Evolutionary conservation across 2,113 vertebrate genomes (phyloP).

Genomic region (Triplophysa siluroides): DNA sequence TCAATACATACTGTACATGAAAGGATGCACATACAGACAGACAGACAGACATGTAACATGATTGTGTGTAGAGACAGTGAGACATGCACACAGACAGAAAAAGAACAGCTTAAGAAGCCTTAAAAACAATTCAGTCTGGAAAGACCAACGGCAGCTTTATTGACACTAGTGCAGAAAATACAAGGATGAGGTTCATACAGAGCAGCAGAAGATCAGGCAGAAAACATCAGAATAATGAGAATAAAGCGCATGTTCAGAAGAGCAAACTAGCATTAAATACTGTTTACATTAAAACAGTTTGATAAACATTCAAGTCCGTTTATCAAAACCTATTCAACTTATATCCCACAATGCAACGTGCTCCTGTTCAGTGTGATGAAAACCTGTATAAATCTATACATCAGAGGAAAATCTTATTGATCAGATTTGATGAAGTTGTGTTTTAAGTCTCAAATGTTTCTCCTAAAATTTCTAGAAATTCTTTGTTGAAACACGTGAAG

Average conservation of each 20-base stretch:
- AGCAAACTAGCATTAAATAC: background rate
- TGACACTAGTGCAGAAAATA: constrained; percentile 84
- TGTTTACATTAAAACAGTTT: too few relatives aligned
- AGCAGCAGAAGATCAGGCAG: constrained; percentile 43
- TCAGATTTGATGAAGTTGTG: too few relatives aligned
- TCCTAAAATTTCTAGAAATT: too few relatives aligned
- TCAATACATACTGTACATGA: constrained; percentile 28
- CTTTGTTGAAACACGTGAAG: too few relatives aligned
- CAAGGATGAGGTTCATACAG: constrained; percentile 61
- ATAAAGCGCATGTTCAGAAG: background rate
- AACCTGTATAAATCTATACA: too few relatives aligned
- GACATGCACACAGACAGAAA: constrained; percentile 33
- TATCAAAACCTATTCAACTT: background rate
- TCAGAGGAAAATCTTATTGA: too few relatives aligned
- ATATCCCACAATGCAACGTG: background rate
- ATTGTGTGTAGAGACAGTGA: too few relatives aligned
- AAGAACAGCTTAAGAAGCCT: background rate
- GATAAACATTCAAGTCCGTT: background rate
- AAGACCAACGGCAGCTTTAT: constrained; percentile 85
- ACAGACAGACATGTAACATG: background rate
- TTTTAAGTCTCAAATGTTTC: too few relatives aligned
- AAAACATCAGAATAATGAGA: constrained; percentile 43
- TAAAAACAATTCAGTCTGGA: constrained; percentile 76
- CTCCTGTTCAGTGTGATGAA: too few relatives aligned
- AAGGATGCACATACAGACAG: too few relatives aligned